Conservation (phyloP, 2,113 vertebrate genomes). For the Craseonycteris thonglongyai region DNA sequence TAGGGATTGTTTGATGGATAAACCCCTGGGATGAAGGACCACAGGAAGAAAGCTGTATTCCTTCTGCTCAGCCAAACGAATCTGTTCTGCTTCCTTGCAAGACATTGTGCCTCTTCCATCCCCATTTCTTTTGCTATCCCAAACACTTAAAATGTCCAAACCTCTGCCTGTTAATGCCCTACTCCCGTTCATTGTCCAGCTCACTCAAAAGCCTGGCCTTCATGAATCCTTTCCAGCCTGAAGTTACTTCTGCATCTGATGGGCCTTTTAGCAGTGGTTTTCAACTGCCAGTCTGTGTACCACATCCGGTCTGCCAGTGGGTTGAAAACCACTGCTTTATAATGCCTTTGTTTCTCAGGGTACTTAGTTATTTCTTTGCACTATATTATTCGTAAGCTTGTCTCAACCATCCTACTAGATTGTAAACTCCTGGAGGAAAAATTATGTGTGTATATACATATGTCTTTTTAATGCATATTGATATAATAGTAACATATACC, state of each 20-base stretch:
- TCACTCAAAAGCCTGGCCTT: not conserved
- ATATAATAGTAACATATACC: not conserved
- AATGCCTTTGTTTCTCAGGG: not conserved
- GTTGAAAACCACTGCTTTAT: no score
- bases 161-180: not conserved
- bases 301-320: no score
- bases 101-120: not conserved
- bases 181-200: not conserved
- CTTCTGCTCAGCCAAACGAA: not conserved
- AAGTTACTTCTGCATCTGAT: not conserved
- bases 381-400: not conserved
- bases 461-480: not conserved
- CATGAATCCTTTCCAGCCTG: not conserved
- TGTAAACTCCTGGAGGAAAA: not conserved
- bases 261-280: no score
- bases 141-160: not conserved
- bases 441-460: not conserved
- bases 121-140: not conserved
- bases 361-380: not conserved
- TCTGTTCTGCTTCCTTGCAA: not conserved
- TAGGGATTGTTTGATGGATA: not conserved
- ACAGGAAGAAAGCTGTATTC: not conserved
- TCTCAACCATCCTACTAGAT: not conserved
- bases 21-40: not conserved
- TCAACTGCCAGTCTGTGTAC: no score